Evolutionary conservation across 1,140 invertebrate genomes (phyloP), one percentile per base, ranked within the genome.

Genomic region (Dendrolimus punctatus): DNA sequence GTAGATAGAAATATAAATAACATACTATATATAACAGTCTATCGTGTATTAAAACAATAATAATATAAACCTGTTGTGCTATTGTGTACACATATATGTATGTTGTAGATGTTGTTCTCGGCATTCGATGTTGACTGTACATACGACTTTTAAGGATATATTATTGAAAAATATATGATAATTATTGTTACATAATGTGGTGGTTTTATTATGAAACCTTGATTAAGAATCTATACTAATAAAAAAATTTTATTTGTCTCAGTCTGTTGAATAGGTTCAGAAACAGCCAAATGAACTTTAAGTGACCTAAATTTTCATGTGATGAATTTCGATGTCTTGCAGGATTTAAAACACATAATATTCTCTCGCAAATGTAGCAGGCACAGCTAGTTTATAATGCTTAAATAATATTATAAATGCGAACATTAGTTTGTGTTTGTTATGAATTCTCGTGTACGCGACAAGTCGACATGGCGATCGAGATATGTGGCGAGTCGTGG

Each of bases 131-230:
- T 81, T 80, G 69, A 73, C 57, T 82, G 79, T 81, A 80, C 52
- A 78, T 77, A 80, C 72, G 73, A 76, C 68, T 62, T 76, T 78
- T 80, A 75, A 78, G 78, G 66, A 73, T 68, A 75, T 73, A 23
- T 23, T 56, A 56, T 46, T 41, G 61, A 71, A 71, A 66, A 42
- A 54, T 59, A 61, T 58, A 59, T 66, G 66, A 72, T 72, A 71
- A 79, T 73, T 77, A 81, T 71, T 75, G 79, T 82, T 82, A 82
- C 73, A 74, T 66, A 79, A 49, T 48, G 40, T 8, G 42, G 43
- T 50, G 52, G 68, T 75, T 75, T 75, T 56, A 73, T 74, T 73
- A 66, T 2, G 6, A 6, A 10, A 23, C 36, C 36, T n/a, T 46
- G 8, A 6, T 23, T 8, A n/a, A 3, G 6, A 46, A 0, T n/a